These are phyloP conservation scores for Polyodon spathula DNA, from an alignment of 2,113 vertebrate genomes.

Conservation along the genomic window DNA sequence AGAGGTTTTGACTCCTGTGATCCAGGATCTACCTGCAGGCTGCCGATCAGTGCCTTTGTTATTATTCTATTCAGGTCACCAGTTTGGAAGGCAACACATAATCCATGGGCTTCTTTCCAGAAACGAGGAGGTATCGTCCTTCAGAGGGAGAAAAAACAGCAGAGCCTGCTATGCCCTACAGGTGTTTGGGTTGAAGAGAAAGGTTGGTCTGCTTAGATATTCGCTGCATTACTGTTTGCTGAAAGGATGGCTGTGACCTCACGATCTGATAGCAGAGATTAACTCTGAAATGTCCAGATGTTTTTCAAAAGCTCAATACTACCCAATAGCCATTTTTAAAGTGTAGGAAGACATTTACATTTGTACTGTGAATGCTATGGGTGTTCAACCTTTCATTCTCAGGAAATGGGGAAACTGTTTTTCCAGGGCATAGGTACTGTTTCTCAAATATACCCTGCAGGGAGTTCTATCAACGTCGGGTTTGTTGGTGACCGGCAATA, in stretches of 20 bases:
- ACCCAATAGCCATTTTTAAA: background rate
- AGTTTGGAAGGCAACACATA: conserved; percentile 13
- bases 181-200: conserved; percentile 11
- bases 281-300: background rate
- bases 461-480: too few relatives aligned
- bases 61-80: conserved; percentile 15
- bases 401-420: too few relatives aligned
- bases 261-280: background rate
- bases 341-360: too few relatives aligned
- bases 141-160: background rate
- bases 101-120: conserved; percentile 24
- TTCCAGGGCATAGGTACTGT: too few relatives aligned
- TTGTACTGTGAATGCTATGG: too few relatives aligned
- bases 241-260: background rate
- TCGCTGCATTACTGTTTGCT: background rate
- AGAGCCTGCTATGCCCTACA: conserved; percentile 4
- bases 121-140: conserved; percentile 18
- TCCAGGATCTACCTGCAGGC: conserved; percentile 15
- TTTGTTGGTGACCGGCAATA: too few relatives aligned
- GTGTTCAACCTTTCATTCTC: too few relatives aligned
- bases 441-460: too few relatives aligned
- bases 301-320: background rate
- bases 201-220: background rate
- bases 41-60: conserved; percentile 11
- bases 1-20: conserved; percentile 8